phyloP scores from a whole-genome alignment of 1,140 invertebrate species.

The Brachionus paranguensis region DNA sequence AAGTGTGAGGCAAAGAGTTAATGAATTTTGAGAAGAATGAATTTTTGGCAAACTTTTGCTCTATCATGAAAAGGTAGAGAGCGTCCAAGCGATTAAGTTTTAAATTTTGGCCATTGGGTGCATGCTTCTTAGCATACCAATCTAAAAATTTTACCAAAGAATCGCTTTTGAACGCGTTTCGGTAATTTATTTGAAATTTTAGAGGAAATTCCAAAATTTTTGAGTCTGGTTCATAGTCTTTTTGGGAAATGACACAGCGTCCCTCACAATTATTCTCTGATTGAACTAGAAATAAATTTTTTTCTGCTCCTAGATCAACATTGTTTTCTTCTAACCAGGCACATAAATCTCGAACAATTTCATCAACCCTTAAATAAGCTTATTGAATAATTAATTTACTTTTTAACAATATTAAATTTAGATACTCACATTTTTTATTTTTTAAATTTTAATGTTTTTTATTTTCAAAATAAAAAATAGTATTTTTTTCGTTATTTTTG shows the following conservation, averaged over 20 bases:
- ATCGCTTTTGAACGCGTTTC: not conserved
- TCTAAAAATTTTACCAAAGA: not conserved
- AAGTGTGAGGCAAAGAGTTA: not conserved
- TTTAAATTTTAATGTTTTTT: not conserved
- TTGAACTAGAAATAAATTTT: not conserved
- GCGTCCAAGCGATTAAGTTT: slow-evolving; percentile 3
- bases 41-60: not conserved
- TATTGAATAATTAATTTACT: not conserved
- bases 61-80: not conserved
- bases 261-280: slow-evolving; percentile 12
- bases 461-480: not conserved
- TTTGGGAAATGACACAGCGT: slow-evolving; percentile 1
- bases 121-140: not conserved
- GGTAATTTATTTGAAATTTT: slow-evolving; percentile 9
- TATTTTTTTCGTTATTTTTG: not conserved
- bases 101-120: not conserved
- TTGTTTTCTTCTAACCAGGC: not conserved
- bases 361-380: not conserved
- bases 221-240: not conserved
- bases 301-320: not conserved
- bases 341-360: not conserved
- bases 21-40: not conserved
- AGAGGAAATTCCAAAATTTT: not conserved
- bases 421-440: not conserved
- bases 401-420: not conserved